These are phyloP conservation scores for Zapus hudsonius DNA, from an alignment of 2,113 vertebrate genomes.

Conservation along the genomic window DNA sequence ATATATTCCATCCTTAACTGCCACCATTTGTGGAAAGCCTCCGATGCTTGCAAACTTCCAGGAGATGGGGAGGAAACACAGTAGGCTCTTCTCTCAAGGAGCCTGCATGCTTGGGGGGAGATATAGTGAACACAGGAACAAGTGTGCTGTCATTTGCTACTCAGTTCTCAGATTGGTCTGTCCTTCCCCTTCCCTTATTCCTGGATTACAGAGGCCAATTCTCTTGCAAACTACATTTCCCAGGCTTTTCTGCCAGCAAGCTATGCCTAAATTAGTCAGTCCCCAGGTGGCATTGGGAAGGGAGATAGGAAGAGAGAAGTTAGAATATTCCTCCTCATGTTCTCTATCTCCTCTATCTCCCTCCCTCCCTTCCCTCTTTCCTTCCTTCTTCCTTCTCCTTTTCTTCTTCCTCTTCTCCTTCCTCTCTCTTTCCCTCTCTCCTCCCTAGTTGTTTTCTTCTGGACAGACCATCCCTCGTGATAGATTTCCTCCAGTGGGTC, in stretches of 20 bases:
- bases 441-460: neutral
- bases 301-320: neutral
- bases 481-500: neutral
- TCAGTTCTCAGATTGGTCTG: neutral
- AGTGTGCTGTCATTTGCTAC: neutral
- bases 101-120: neutral
- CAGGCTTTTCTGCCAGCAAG: neutral
- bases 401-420: neutral
- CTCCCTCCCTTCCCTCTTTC: neutral
- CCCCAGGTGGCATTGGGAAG: neutral
- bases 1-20: neutral
- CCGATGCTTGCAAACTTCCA: neutral
- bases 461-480: neutral
- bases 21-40: neutral
- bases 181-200: neutral
- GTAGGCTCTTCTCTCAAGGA: neutral
- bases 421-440: neutral
- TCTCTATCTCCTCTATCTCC: neutral
- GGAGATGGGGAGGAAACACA: neutral
- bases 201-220: neutral
- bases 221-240: neutral
- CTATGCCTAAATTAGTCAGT: neutral
- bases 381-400: rapidly evolving
- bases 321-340: neutral
- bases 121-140: rapidly evolving